A percentile compares a stretch with the other conserved stretches of the same genome.
Evolutionary conservation across 2,888 invertebrate species (phyloP).

Genomic region (Podotricha telesiphe): DNA sequence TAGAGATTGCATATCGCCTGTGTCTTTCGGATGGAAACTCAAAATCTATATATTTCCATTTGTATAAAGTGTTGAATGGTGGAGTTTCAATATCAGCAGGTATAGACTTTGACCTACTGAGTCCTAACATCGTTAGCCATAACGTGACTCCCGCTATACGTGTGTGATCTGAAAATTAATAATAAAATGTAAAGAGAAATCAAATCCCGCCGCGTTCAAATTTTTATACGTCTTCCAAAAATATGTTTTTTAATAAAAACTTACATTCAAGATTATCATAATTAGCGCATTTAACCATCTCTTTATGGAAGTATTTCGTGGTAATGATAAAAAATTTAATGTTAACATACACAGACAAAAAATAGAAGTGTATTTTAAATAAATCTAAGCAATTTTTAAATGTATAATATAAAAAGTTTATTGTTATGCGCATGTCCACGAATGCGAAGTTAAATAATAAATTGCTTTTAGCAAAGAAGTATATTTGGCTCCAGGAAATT

Average conservation of each 20-base stretch:
- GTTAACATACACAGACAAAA: too few species aligned
- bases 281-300: too few species aligned
- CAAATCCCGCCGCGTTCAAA: too few species aligned
- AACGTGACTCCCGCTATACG: slow-evolving; percentile 68
- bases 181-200: too few species aligned
- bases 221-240: too few species aligned
- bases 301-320: too few species aligned
- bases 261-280: too few species aligned
- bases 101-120: slow-evolving; percentile 64
- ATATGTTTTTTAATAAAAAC: too few species aligned
- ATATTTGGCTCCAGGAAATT: slow-evolving; percentile 3
- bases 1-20: slow-evolving; percentile 83
- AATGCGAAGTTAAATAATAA: not conserved
- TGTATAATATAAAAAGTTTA: not conserved
- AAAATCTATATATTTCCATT: slow-evolving; percentile 90
- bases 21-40: slow-evolving; percentile 85
- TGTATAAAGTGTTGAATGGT: slow-evolving; percentile 85
- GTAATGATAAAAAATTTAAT: too few species aligned
- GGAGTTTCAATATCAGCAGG: slow-evolving; percentile 78
- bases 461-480: not conserved
- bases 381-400: not conserved
- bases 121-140: slow-evolving; percentile 78
- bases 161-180: slow-evolving; percentile 56
- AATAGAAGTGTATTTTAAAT: not conserved
- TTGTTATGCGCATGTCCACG: not conserved